phyloP scores from a whole-genome alignment of 2,113 vertebrate species.

The Rhizomys pruinosus region DNA sequence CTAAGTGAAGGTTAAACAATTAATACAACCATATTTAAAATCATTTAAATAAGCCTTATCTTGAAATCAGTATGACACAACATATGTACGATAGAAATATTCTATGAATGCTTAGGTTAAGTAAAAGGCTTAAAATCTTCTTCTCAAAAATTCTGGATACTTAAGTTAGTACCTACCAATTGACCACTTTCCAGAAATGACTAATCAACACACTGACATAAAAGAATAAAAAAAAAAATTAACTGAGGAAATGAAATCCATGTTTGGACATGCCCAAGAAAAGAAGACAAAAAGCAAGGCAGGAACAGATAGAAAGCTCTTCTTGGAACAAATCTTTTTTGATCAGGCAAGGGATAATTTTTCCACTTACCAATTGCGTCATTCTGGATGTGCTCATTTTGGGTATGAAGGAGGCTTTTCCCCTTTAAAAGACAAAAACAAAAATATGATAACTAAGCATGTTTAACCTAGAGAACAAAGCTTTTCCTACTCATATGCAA shows the following conservation, averaged over 20 bases:
- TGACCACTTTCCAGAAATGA: conserved; percentile 11
- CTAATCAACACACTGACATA: not conserved
- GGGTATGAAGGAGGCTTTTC: conserved; percentile 93
- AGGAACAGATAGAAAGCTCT: not conserved
- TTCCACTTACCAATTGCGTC: conserved; percentile 95
- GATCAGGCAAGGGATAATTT: conserved; percentile 48
- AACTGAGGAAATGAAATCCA: not conserved
- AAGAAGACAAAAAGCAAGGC: not conserved
- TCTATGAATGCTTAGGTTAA: not conserved
- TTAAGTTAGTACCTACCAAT: not conserved
- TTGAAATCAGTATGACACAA: conserved; percentile 18
- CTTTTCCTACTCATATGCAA: conserved; percentile 39
- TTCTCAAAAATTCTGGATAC: not conserved
- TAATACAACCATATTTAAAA: conserved; percentile 28
- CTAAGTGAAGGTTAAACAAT: conserved; percentile 14
- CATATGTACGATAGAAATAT: conserved; percentile 26
- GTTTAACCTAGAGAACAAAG: conserved; percentile 57
- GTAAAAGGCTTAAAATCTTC: conserved; percentile 6
- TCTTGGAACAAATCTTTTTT: not conserved
- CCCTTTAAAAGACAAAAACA: conserved; percentile 87
- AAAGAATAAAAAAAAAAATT: conserved; percentile 14
- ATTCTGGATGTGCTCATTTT: conserved; percentile 94
- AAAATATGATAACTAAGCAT: conserved; percentile 61
- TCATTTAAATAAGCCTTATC: conserved; percentile 32
- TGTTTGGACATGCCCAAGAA: not conserved